phyloP scores from a whole-genome alignment of 2,888 invertebrate genomes.

The Papilio elwesi region DNA sequence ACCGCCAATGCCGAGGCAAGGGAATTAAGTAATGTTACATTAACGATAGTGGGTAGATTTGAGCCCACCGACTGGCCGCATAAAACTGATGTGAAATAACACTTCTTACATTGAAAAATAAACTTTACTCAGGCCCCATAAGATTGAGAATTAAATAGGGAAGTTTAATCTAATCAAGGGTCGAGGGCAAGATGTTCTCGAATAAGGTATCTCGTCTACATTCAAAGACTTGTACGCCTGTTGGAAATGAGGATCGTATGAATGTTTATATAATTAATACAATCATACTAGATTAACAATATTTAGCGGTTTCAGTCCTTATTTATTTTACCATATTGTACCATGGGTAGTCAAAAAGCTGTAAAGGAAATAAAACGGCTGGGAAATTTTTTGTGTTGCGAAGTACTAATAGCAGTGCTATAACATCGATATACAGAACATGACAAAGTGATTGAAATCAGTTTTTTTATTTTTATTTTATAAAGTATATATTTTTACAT shows the following conservation, averaged over 20 bases:
- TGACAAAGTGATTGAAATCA: too few relatives aligned
- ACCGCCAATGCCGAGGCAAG: constrained; percentile 6
- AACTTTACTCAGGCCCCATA: neutral
- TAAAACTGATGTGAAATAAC: constrained; percentile 22
- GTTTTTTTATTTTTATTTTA: too few relatives aligned
- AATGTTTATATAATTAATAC: constrained; percentile 4
- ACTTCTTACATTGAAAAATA: neutral
- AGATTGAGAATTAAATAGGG: neutral
- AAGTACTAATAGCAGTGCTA: too few relatives aligned
- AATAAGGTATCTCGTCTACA: constrained; percentile 17
- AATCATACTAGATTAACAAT: neutral
- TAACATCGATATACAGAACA: too few relatives aligned
- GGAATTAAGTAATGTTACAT: constrained; percentile 24
- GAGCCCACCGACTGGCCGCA: constrained; percentile 10
- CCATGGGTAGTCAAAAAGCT: too few relatives aligned
- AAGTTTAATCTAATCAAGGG: constrained; percentile 18
- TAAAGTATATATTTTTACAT: too few relatives aligned
- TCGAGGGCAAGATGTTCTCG: constrained; percentile 13
- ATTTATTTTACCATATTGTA: too few relatives aligned
- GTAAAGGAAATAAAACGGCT: too few relatives aligned
- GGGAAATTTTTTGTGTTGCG: too few relatives aligned
- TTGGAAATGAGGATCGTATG: constrained; percentile 4
- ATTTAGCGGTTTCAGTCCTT: neutral
- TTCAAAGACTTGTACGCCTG: constrained; percentile 14
- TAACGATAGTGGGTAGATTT: constrained; percentile 17